Evolutionary conservation across 2,888 invertebrate genomes (phyloP).

Genomic region (Adela reaumurella): DNA sequence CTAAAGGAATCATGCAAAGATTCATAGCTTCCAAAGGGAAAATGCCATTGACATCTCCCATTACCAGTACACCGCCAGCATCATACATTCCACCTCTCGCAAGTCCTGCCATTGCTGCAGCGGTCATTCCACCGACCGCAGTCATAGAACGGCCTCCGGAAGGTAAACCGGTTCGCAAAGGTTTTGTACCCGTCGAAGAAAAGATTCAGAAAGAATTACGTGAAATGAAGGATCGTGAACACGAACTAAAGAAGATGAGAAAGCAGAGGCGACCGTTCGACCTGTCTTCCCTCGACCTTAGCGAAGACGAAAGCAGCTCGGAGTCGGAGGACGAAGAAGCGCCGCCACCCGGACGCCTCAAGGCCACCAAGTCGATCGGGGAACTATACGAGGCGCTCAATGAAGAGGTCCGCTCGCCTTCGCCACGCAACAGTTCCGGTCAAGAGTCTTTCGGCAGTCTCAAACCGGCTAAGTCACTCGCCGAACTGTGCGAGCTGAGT

Average conservation of each 20-base stretch:
- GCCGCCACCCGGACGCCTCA: constrained; percentile 58
- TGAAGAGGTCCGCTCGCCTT: constrained; percentile 44
- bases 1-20: constrained; percentile 81
- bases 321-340: constrained; percentile 60
- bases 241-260: constrained; percentile 70
- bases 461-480: constrained; percentile 66
- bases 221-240: constrained; percentile 79
- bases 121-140: constrained; percentile 31
- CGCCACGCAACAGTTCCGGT: constrained; percentile 40
- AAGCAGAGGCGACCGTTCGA: constrained; percentile 61
- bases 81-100: constrained; percentile 24
- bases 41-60: constrained; percentile 32
- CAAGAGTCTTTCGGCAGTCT: constrained; percentile 47
- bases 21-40: constrained; percentile 80
- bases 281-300: constrained; percentile 54
- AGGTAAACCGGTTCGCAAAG: constrained; percentile 67
- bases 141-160: constrained; percentile 54
- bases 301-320: constrained; percentile 55
- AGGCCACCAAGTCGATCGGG: constrained; percentile 64
- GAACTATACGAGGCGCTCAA: constrained; percentile 61
- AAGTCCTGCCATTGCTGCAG: constrained; percentile 18
- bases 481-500: constrained; percentile 62
- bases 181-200: constrained; percentile 81
- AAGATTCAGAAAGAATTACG: constrained; percentile 83
- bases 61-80: constrained; percentile 23